phyloP scores from a whole-genome alignment of 2,113 vertebrate species.

The Calypte anna region DNA sequence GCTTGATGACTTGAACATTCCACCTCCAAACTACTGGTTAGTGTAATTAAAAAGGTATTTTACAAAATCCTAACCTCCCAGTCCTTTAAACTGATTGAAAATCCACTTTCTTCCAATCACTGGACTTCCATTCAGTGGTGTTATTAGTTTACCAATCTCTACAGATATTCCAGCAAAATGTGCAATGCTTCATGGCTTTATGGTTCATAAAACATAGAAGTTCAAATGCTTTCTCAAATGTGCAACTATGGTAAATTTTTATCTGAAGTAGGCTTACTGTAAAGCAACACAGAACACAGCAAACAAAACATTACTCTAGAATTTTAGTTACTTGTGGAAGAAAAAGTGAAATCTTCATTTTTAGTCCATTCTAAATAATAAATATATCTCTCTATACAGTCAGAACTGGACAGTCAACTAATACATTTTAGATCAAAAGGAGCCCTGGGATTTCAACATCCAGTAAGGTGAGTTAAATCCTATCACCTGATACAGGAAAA shows the following conservation, averaged over 20 bases:
- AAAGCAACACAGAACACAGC: not conserved
- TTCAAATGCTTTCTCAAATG: not conserved
- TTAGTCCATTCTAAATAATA: not conserved
- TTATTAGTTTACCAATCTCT: not conserved
- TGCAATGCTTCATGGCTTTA: not conserved
- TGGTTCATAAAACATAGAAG: not conserved
- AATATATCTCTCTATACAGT: conserved; percentile 55
- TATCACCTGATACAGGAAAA: not conserved
- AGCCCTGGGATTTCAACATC: conserved; percentile 81
- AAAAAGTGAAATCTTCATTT: not conserved
- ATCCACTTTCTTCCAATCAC: not conserved
- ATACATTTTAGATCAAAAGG: conserved; percentile 46
- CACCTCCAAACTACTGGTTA: not conserved
- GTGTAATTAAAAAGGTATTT: not conserved
- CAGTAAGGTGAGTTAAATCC: conserved; percentile 77
- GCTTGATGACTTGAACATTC: not conserved
- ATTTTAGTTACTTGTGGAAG: not conserved
- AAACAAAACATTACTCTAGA: not conserved
- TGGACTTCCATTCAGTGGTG: not conserved
- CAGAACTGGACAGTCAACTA: not conserved
- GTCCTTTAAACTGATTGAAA: not conserved
- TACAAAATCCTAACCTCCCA: not conserved
- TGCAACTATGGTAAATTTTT: not conserved
- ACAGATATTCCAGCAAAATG: not conserved
- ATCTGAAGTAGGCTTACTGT: not conserved